These are phyloP conservation scores for Galagoides demidoff DNA, from an alignment of 2,797 vertebrate genomes.

Conservation along the genomic window DNA sequence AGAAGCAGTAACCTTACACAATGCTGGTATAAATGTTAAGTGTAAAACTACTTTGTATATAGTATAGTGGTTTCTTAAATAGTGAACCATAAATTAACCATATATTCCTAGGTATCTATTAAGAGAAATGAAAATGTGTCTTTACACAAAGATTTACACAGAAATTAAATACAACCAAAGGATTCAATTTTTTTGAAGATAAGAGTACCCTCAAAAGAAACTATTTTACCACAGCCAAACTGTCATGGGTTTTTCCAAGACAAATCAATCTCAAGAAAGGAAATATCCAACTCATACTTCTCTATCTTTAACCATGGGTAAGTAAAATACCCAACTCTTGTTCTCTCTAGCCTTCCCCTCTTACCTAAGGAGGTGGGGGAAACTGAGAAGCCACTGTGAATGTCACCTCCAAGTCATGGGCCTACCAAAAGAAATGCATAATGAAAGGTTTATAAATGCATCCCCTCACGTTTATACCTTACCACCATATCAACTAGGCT, in stretches of 20 bases:
- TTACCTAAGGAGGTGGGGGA: neutral
- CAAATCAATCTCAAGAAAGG: neutral
- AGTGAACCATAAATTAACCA: neutral
- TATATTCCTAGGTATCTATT: neutral
- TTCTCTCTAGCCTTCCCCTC: no score
- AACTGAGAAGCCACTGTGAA: neutral
- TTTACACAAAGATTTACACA: neutral
- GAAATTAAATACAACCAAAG: neutral
- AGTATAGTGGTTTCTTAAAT: neutral
- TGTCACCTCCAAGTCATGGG: neutral
- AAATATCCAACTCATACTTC: neutral
- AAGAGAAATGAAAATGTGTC: neutral
- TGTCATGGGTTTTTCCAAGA: neutral
- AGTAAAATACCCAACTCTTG: neutral
- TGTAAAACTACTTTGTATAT: neutral
- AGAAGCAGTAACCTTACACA: neutral
- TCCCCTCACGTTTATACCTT: neutral
- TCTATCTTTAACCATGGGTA: neutral
- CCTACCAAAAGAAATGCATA: neutral
- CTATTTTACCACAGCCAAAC: neutral
- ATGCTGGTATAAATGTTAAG: neutral
- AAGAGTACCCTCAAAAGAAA: neutral
- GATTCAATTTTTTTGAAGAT: neutral
- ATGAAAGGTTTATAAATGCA: neutral
- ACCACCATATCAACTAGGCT: neutral